Conservation (phyloP, 1,140 invertebrate species). For the Drosophila sulfurigaster region DNA sequence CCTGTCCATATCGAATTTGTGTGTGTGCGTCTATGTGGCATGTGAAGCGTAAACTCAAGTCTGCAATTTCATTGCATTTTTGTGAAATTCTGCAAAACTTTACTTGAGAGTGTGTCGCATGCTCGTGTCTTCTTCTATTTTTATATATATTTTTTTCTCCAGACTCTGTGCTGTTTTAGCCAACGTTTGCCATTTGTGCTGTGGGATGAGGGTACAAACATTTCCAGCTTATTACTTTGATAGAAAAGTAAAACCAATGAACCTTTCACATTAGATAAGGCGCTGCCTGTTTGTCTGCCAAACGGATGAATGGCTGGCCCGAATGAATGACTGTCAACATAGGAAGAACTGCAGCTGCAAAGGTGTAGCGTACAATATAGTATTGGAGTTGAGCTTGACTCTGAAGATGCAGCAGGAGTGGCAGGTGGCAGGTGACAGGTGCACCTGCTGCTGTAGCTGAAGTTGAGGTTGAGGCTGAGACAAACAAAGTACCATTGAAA, state of each 20-base stretch:
- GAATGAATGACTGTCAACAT: slow-evolving; percentile 60
- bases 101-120: slow-evolving; percentile 55
- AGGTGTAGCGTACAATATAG: neutral
- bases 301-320: slow-evolving; percentile 70
- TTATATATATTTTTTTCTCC: neutral
- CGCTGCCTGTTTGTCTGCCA: slow-evolving; percentile 68
- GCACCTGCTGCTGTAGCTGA: slow-evolving; percentile 12
- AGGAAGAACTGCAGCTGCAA: slow-evolving; percentile 3
- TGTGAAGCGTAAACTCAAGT: slow-evolving; percentile 74
- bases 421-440: slow-evolving; percentile 3
- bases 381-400: slow-evolving; percentile 22
- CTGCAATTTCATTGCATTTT: slow-evolving; percentile 79
- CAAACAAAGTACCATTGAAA: slow-evolving; percentile 62
- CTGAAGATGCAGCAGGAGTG: neutral
- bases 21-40: slow-evolving; percentile 46
- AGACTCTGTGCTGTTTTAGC: slow-evolving; percentile 50
- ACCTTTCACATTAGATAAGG: slow-evolving; percentile 83
- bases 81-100: slow-evolving; percentile 47
- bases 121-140: neutral
- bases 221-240: slow-evolving; percentile 83
- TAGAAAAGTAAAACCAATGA: slow-evolving; percentile 84
- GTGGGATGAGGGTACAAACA: slow-evolving; percentile 56
- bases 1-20: neutral
- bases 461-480: slow-evolving; percentile 18
- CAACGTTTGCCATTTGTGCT: slow-evolving; percentile 53